Evolutionary conservation across 2,888 invertebrate genomes (phyloP), one percentile per base, ranked within the genome.

Genomic region (Capitulum mitella): DNA sequence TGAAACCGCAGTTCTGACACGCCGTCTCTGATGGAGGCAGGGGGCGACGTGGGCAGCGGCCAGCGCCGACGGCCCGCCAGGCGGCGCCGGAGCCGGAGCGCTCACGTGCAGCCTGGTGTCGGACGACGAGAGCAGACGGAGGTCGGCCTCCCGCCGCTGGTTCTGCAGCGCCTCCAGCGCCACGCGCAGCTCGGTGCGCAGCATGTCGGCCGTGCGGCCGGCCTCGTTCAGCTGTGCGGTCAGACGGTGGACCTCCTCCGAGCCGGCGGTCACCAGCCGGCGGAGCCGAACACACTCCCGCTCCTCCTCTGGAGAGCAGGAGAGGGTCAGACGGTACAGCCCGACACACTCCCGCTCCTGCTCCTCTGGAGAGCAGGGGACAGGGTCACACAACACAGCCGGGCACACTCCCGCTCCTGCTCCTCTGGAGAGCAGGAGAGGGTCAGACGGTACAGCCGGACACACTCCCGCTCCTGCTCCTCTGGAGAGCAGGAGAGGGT

Each of bases 141-240:
- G 70, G 37, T 70, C 70, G 37, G 70, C 40, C 37, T 70, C 70
- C 10, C 70, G 70, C 22, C 70, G 70, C 70, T 70, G 70, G 40
- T 70, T 40, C 40, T 70, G 70, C 70, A 70, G 37, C 70, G 70
- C 70, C 70, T 70, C 70, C 70, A 70, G 70, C 70, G 70, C 70
- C 40, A 70, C 70, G 26, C 70, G 70, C 70, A 70, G 70, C 70
- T 70, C 70, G 22, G 70, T 40, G 37, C 70, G 70, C 70, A 70
- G 70, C 70, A 70, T 40, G 40, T 70, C 40, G 26, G 26, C 37
- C 19, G 70, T 70, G 70, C 70, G 70, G 26, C 10, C 5, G 0
- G 40, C 40, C 70, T 70, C 37, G 22, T 37, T 26, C 26, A 37
- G 70, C 70, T 70, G 37, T 26, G 2, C 26, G 26, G 70, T 40